Evolutionary conservation across 2,113 vertebrate species (phyloP).

Genomic region (Egretta garzetta): DNA sequence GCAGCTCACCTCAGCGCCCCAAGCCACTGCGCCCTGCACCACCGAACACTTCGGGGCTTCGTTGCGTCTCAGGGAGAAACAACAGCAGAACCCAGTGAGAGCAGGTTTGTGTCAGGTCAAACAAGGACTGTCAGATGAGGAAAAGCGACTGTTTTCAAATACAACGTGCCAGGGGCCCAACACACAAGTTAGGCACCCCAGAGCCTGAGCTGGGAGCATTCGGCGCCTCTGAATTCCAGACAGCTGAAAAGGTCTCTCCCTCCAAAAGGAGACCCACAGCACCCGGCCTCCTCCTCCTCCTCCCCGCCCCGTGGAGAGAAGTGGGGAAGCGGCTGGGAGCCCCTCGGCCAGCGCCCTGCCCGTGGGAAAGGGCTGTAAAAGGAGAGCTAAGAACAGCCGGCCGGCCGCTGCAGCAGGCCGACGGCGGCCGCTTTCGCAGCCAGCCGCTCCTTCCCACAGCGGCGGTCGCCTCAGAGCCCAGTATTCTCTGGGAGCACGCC

Average conservation of each 20-base stretch:
- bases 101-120: not conserved
- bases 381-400: not conserved
- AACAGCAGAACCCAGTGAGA: not conserved
- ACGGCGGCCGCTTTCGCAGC: not conserved
- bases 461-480: accelerated
- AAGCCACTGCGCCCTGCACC: not conserved
- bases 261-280: not conserved
- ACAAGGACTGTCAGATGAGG: not conserved
- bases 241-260: not conserved
- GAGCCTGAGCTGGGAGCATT: not conserved
- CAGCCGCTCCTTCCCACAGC: not conserved
- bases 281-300: too few species aligned
- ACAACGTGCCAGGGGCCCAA: not conserved
- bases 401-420: not conserved
- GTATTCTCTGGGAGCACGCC: not conserved
- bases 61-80: not conserved
- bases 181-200: not conserved
- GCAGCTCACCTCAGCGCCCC: not conserved
- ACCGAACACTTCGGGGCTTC: not conserved
- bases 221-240: not conserved
- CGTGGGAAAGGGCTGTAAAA: not conserved
- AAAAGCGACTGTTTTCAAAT: not conserved
- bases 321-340: not conserved
- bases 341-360: too few species aligned
- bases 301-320: not conserved